Evolutionary conservation across 2,797 vertebrate genomes (phyloP), one percentile per base, ranked within the genome.

Genomic region (Scolopax rusticola): DNA sequence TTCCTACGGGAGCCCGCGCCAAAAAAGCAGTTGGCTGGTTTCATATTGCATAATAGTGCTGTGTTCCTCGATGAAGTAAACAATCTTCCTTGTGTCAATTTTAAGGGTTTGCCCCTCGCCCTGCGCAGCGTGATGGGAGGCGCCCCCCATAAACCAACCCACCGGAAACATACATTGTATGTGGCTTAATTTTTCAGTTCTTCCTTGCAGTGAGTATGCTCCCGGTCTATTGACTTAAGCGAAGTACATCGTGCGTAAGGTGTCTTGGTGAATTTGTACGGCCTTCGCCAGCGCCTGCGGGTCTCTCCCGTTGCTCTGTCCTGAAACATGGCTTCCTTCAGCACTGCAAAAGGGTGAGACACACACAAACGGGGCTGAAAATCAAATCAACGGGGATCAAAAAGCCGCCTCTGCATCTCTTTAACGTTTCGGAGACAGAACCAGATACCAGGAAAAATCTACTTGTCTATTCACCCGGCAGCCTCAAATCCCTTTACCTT

Each of bases 231-330:
- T 85, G 90, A 97, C 96, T 98, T 97, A 99, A 98, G 99, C 99
- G 93, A 99, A 99, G 98, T 99, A 99, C 99, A 99, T 99, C 98
- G 99, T 99, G 98, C 99, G 99, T 99, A 99, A 98, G 96, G 99
- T 99, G 98, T 99, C 99, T 90, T 99, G 99, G 98, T 99, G 99
- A 98, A 99, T 99, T 97, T 99, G 99, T 95, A 99, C 99, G 43
- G 99, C 99, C 98, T 99, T 99, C 94, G 99, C 99, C 94, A 99
- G 98, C 67, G 99, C 99, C 97, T 98, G 98, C 15, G 99, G 99
- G 95, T 99, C 99, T 93, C 99, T 98, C 89, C 99, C 99, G 43
- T 99, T 99, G 97, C 99, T 99, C 98, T 99, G 99, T 94, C 99
- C 99, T 84, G 99, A 99, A 96, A 99, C 98, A 47, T 99, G 99